Conservation (phyloP, 1,140 invertebrate genomes). For the Pseudomyrmex cubaensis region DNA sequence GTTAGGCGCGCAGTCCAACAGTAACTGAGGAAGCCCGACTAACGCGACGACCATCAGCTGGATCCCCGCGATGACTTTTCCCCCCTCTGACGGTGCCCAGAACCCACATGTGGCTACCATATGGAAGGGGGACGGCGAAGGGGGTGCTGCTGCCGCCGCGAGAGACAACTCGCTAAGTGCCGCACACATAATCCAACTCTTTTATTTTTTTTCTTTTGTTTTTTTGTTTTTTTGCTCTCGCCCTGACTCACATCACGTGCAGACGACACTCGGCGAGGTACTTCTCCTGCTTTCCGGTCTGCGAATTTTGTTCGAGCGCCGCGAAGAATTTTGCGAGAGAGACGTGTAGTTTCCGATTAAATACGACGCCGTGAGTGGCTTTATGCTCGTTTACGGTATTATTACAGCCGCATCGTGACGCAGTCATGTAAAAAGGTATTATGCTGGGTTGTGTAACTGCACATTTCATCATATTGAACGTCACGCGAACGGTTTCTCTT, state of each 20-base stretch:
- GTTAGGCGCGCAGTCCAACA: conserved; percentile 70
- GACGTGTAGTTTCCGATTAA: conserved; percentile 10
- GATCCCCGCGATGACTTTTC: conserved; percentile 69
- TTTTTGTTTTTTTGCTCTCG: background rate
- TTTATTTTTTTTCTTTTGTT: conserved; percentile 41
- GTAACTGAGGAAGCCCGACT: conserved; percentile 74
- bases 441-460: conserved; percentile 31
- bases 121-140: conserved; percentile 62
- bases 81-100: conserved; percentile 37
- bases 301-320: conserved; percentile 15
- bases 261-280: background rate
- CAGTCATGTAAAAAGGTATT: conserved; percentile 16
- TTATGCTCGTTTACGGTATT: conserved; percentile 31
- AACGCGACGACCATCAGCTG: conserved; percentile 76
- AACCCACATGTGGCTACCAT: conserved; percentile 79
- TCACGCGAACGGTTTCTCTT: background rate
- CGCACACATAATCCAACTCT: conserved; percentile 10
- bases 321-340: too few species aligned
- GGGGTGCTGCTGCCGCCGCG: too few species aligned
- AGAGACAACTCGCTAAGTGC: too few species aligned
- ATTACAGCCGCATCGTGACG: conserved; percentile 8
- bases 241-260: background rate
- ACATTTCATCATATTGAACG: background rate
- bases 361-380: conserved; percentile 11
- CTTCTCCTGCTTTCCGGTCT: background rate